Conservation (phyloP, 2,113 vertebrate genomes). For the Oncorhynchus gorbuscha region DNA sequence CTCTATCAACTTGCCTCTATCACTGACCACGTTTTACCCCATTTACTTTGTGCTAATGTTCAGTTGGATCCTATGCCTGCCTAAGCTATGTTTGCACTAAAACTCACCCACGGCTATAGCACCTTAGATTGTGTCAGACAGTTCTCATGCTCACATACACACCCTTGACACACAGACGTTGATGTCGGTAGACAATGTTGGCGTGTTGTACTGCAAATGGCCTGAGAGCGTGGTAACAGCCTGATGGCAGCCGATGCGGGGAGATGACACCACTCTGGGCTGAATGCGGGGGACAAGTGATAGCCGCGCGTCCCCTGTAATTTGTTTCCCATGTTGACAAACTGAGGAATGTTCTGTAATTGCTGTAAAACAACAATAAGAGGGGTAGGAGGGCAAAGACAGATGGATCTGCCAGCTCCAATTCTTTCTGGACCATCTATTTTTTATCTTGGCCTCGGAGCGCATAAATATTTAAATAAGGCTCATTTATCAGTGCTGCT, state of each 20-base stretch:
- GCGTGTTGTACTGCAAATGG: slow-evolving; percentile 37
- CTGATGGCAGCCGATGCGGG: slow-evolving; percentile 44
- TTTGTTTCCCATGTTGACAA: slow-evolving; percentile 68
- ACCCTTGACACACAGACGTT: slow-evolving; percentile 36
- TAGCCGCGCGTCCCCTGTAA: slow-evolving; percentile 56
- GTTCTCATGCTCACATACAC: slow-evolving; percentile 3
- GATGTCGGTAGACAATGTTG: slow-evolving; percentile 35
- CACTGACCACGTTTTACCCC: slow-evolving; percentile 27
- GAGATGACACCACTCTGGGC: slow-evolving; percentile 57
- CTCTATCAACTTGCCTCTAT: slow-evolving; percentile 24
- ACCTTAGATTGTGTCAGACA: slow-evolving; percentile 20
- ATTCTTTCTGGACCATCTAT: slow-evolving; percentile 81
- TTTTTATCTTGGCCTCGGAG: slow-evolving; percentile 77
- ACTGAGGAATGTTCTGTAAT: slow-evolving; percentile 65
- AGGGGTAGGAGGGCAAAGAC: slow-evolving; percentile 65
- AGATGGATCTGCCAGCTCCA: slow-evolving; percentile 82
- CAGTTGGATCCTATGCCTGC: slow-evolving; percentile 53
- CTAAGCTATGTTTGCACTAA: slow-evolving; percentile 29
- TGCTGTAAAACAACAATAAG: slow-evolving; percentile 65
- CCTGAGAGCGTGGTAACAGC: slow-evolving; percentile 32
- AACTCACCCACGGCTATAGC: slow-evolving; percentile 38
- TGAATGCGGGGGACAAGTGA: slow-evolving; percentile 59
- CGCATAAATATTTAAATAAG: slow-evolving; percentile 71
- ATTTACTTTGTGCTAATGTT: slow-evolving; percentile 54
- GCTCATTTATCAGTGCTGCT: slow-evolving; percentile 67